Base-by-base conservation (phyloP, 2,888 invertebrate genomes). In the Torymus tubicola region DNA sequence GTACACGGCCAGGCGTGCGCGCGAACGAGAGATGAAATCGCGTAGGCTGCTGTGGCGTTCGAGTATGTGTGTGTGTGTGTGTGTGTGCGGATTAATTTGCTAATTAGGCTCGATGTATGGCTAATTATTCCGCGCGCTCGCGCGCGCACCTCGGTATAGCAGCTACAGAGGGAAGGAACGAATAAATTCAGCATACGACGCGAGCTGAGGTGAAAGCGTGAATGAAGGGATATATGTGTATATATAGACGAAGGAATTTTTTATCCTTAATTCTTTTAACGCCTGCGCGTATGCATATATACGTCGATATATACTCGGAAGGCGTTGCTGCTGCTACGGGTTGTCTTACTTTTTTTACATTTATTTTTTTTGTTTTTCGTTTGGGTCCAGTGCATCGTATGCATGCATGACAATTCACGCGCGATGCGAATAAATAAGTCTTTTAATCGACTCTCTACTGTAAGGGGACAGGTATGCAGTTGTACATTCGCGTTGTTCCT, bases 31-130 rank as follows among this genome's bases (percentile, higher is more conserved):
- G 42, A 42, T 42, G 8, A 8, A 42, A 42, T 42, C 42, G 78
- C 81, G 80, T 72, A 78, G 78, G 78, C 75, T 65, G 78, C 75
- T 65, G 81, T 16, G 65, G 60, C 73, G 61, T 78, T 77, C 74
- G 80, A 80, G 77, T n/a, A n/a, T n/a, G n/a, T n/a, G n/a, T n/a
- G n/a, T n/a, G n/a, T n/a, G n/a, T n/a, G n/a, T n/a, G n/a, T n/a
- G n/a, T n/a, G n/a, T 69, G 77, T 80, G 72, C 70, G 79, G 78
- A 78, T 85, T 84, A 86, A 87, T 87, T 85, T 84, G 87, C 86
- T 86, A 88, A 87, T 87, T 88, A 87, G 84, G 81, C 78, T 80
- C 83, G 84, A 80, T 85, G 85, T 86, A 85, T 80, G 76, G 81
- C 76, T 80, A 80, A 80, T 80, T 76, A 80, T 80, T 68, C 76